A percentile compares a stretch with the other conserved stretches of the same genome.
phyloP scores from a whole-genome alignment of 1,140 invertebrate genomes.

The Pogonognathellus flavescens region DNA sequence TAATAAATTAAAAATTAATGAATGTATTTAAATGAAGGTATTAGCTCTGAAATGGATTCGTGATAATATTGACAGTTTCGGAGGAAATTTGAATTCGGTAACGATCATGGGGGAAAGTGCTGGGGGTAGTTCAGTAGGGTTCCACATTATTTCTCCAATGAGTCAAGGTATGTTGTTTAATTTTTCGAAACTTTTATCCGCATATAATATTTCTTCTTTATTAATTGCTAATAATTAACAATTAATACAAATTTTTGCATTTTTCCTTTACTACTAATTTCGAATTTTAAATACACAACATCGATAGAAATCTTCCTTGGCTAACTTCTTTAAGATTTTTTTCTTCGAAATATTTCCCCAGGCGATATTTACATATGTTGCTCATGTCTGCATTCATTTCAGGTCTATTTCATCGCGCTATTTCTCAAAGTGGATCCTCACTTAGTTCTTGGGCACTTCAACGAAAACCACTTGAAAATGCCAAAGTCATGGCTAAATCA shows the following conservation, averaged over 20 bases:
- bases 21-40: conserved; percentile 61
- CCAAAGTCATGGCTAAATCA: conserved; percentile 26
- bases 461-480: conserved; percentile 41
- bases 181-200: no score
- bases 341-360: neutral
- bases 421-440: conserved; percentile 30
- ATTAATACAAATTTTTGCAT: no score
- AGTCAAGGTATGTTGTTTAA: conserved; percentile 7
- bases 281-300: no score
- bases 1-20: no score
- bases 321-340: no score
- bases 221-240: no score
- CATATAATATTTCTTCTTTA: no score
- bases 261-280: no score
- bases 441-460: neutral
- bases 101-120: conserved; percentile 28
- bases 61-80: conserved; percentile 51
- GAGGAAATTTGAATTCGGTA: conserved; percentile 12
- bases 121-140: neutral
- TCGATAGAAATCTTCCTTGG: no score
- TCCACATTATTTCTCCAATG: conserved; percentile 40
- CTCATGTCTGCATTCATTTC: neutral
- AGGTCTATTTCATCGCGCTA: conserved; percentile 50
- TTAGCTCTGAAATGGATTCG: conserved; percentile 59
- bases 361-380: neutral